Conservation (phyloP, 2,888 invertebrate genomes). For the Thumatha senex region DNA sequence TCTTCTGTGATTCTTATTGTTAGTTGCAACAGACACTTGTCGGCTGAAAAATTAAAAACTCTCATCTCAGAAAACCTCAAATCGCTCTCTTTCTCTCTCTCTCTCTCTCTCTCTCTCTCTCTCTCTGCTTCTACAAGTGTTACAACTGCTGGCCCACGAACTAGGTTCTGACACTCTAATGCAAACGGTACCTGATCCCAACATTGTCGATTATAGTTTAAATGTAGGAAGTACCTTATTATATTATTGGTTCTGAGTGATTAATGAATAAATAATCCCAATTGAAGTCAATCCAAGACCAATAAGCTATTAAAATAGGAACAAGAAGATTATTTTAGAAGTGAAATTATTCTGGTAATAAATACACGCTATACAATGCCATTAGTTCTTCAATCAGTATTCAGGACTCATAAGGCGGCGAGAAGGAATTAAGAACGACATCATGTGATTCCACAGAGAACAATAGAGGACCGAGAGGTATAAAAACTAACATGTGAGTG, state of each 20-base stretch:
- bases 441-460: slow-evolving; percentile 75
- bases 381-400: slow-evolving; percentile 65
- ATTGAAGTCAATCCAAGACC: slow-evolving; percentile 1
- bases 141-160: no score
- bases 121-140: no score
- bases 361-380: slow-evolving; percentile 32
- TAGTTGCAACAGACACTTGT: no score
- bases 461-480: slow-evolving; percentile 69
- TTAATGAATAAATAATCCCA: no score
- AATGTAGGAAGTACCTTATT: no score
- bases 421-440: slow-evolving; percentile 79
- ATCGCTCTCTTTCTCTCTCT: no score
- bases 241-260: background rate
- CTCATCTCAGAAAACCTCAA: no score
- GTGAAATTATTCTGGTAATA: slow-evolving; percentile 3
- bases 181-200: no score
- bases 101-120: no score
- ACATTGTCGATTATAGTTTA: no score
- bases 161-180: no score
- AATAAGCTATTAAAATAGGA: slow-evolving; percentile 27
- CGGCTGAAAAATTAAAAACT: no score
- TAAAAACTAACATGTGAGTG: slow-evolving; percentile 69
- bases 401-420: slow-evolving; percentile 72
- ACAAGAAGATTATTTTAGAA: slow-evolving; percentile 14
- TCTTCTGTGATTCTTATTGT: slow-evolving; percentile 10